Conservation (phyloP, 2,113 vertebrate genomes). For the Planiliza haematocheilus region DNA sequence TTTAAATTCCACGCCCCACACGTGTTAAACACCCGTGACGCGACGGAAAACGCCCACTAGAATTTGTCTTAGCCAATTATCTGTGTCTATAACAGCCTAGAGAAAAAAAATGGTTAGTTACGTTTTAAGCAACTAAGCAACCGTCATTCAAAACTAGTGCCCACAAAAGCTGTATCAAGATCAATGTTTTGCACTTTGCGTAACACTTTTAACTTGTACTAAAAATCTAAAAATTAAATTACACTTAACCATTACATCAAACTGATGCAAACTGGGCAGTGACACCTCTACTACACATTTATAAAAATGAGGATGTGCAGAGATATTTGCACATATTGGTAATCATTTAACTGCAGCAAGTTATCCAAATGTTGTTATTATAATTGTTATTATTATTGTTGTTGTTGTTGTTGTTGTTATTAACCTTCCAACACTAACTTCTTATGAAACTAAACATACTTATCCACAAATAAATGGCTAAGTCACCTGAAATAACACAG, state of each 20-base stretch:
- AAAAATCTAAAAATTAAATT: too few species aligned
- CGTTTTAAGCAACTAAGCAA: too few species aligned
- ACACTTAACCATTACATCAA: background rate
- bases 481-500: slow-evolving; percentile 12
- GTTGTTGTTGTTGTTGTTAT: background rate
- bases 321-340: background rate
- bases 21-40: slow-evolving; percentile 51
- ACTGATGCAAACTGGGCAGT: too few species aligned
- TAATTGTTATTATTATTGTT: background rate
- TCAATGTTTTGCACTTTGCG: too few species aligned
- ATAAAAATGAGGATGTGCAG: background rate
- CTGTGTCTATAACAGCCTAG: background rate
- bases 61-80: background rate
- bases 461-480: background rate
- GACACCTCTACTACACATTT: background rate
- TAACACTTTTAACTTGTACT: too few species aligned
- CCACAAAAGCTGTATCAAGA: too few species aligned
- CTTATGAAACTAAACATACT: background rate
- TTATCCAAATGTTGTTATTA: background rate
- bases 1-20: slow-evolving; percentile 64
- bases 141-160: too few species aligned
- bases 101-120: too few species aligned
- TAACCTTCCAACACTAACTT: background rate
- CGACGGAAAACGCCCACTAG: slow-evolving; percentile 6
- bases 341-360: background rate